Base-by-base conservation (phyloP, 1,140 invertebrate species). In the Saccostrea echinata region DNA sequence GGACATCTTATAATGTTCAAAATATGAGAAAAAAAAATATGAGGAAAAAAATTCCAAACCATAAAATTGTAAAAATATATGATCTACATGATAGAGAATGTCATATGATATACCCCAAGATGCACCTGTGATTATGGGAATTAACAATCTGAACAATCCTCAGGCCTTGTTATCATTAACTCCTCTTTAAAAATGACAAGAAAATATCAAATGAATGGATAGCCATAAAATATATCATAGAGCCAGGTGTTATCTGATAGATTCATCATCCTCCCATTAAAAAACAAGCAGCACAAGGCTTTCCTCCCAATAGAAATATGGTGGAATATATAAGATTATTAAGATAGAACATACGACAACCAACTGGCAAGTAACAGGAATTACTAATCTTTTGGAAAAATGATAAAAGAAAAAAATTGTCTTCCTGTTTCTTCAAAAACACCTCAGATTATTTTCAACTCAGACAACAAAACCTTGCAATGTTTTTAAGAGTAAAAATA, bases 161-260 rank as follows among this genome's bases (percentile, higher is more conserved):
- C 68, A 76, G 30, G 68, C 27, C 68, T 76, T 30, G 68, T 76
- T 76, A 76, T 76, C 68, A 30, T 11, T 76, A 76, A 33, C 30
- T 76, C 68, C 30, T 76, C 68, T 76, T 76, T 76, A 76, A 76
- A 76, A 76, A 76, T 76, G 68, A 76, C 68, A 76, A 76, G 68
- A 33, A 30, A 76, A 76, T 76, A 76, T 76, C 68, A 76, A 33
- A 76, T 76, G 68, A 76, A 30, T 76, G 68, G 68, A 33, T 76
- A 76, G 68, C 24, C 27, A 76, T 27, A 76, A 76, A 76, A 76
- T 76, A 76, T 76, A 24, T 76, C 16, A 12, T 3, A 76, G 9
- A 76, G 68, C 68, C 30, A 76, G 68, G 68, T 76, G 68, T 76
- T 30, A 76, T 76, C 68, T 76, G 55, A 6, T 8, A 76, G 24